Evolutionary conservation across 1,140 invertebrate species (phyloP).

Genomic region (Temnothorax longispinosus): DNA sequence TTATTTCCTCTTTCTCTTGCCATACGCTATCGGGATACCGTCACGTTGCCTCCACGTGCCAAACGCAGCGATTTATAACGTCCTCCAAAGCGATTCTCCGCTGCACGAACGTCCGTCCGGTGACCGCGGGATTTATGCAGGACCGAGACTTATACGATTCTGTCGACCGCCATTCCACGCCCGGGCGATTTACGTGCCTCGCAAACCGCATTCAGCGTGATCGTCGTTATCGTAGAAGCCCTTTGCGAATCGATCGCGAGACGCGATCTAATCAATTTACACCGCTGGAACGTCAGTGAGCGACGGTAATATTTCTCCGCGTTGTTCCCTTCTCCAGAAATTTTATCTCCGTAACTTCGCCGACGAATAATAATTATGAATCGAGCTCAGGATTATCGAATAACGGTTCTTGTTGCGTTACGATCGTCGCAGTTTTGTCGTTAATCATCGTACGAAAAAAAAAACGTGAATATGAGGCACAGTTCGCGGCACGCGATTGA

Average conservation of each 20-base stretch:
- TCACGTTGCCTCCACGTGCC: slow-evolving; percentile 18
- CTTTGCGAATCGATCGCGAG: slow-evolving; percentile 2
- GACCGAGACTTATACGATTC: slow-evolving; percentile 8
- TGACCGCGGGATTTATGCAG: slow-evolving; percentile 29
- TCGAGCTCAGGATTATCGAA: slow-evolving; percentile 7
- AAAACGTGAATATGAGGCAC: not conserved
- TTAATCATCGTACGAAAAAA: not conserved
- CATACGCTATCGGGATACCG: slow-evolving; percentile 24
- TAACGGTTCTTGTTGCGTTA: not conserved
- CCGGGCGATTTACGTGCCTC: slow-evolving; percentile 5
- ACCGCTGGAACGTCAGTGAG: not conserved
- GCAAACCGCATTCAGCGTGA: not conserved
- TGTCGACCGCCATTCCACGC: not conserved
- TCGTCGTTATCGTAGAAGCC: not conserved
- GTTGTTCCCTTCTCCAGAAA: not conserved
- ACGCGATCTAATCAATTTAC: slow-evolving; percentile 23
- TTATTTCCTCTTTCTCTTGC: not conserved
- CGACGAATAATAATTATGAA: not conserved
- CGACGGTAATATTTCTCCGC: not conserved
- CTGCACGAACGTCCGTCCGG: not conserved
- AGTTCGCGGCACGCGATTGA: not conserved
- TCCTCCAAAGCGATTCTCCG: slow-evolving; percentile 35
- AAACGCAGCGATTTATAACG: not conserved
- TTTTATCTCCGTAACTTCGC: not conserved
- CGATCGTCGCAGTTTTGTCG: not conserved